These are phyloP conservation scores for Chouioia cunea DNA, from an alignment of 2,888 invertebrate species.

Conservation along the genomic window DNA sequence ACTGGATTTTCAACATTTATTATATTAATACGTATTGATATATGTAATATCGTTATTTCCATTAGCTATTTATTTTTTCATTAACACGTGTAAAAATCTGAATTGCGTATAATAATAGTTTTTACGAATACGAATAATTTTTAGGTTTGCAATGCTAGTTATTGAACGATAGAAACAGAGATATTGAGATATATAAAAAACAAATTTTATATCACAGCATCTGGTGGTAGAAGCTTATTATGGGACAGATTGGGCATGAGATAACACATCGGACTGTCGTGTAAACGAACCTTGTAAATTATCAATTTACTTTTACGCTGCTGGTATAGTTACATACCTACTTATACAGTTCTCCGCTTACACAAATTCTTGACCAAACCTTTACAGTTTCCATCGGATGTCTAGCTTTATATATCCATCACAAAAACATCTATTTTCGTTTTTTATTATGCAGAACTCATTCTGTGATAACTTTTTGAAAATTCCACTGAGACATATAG, in stretches of 20 bases:
- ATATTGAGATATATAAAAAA: conserved; percentile 8
- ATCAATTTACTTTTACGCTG: conserved; percentile 1
- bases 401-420: conserved; percentile 20
- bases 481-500: conserved; percentile 49
- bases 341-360: neutral
- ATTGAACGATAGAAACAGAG: conserved; percentile 11
- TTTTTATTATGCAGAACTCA: conserved; percentile 24
- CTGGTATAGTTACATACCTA: conserved; percentile 28
- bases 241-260: conserved; percentile 63
- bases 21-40: conserved; percentile 26
- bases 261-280: conserved; percentile 12
- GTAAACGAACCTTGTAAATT: neutral
- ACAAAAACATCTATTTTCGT: conserved; percentile 16
- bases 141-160: conserved; percentile 37
- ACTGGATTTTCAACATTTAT: conserved; percentile 38
- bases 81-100: conserved; percentile 33
- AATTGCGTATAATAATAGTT: conserved; percentile 16
- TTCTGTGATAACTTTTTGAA: conserved; percentile 23
- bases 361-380: conserved; percentile 37
- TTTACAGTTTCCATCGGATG: conserved; percentile 38
- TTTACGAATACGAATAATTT: conserved; percentile 36
- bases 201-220: conserved; percentile 31
- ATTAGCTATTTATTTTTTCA: neutral
- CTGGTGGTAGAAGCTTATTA: conserved; percentile 53
- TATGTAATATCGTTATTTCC: neutral